These are phyloP conservation scores for Phyllopteryx taeniolatus DNA, from an alignment of 2,113 vertebrate genomes.

Conservation along the genomic window DNA sequence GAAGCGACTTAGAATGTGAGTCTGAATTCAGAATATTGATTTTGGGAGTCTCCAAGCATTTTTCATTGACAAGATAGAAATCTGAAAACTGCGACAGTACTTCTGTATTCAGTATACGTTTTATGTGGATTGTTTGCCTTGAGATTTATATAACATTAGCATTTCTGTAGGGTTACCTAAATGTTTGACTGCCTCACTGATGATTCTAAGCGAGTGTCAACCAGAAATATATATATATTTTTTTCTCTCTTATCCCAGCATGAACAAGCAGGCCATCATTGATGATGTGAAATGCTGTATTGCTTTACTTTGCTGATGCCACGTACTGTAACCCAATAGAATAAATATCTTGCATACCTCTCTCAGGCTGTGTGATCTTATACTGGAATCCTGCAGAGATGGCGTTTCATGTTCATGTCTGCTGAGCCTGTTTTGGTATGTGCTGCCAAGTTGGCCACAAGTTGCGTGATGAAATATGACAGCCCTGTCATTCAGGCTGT, in stretches of 20 bases:
- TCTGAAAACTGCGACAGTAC: conserved; percentile 19
- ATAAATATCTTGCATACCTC: conserved; percentile 39
- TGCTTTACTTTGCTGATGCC: conserved; percentile 20
- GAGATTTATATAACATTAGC: conserved; percentile 40
- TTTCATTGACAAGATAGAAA: conserved; percentile 27
- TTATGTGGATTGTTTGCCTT: conserved; percentile 24
- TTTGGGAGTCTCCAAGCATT: conserved; percentile 1
- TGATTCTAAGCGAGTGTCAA: conserved; percentile 35
- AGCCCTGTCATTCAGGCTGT: conserved; percentile 34
- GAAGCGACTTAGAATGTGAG: conserved; percentile 9
- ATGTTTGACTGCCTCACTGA: conserved; percentile 57
- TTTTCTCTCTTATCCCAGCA: conserved; percentile 21
- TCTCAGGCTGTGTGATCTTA: conserved; percentile 42
- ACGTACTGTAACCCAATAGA: conserved; percentile 16
- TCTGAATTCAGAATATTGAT: conserved; percentile 1
- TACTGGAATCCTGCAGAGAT: conserved; percentile 35
- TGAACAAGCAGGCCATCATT: conserved; percentile 24
- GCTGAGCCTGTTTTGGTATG: conserved; percentile 20
- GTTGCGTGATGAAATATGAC: conserved; percentile 41
- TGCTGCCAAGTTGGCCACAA: conserved; percentile 20
- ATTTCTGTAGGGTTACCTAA: conserved; percentile 41
- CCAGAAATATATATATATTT: conserved; percentile 20
- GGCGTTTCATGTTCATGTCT: conserved; percentile 32
- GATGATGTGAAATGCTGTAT: conserved; percentile 28
- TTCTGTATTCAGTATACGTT: conserved; percentile 18